These are phyloP conservation scores for Blennius ocellaris DNA, from an alignment of 2,113 vertebrate genomes.

Conservation along the genomic window DNA sequence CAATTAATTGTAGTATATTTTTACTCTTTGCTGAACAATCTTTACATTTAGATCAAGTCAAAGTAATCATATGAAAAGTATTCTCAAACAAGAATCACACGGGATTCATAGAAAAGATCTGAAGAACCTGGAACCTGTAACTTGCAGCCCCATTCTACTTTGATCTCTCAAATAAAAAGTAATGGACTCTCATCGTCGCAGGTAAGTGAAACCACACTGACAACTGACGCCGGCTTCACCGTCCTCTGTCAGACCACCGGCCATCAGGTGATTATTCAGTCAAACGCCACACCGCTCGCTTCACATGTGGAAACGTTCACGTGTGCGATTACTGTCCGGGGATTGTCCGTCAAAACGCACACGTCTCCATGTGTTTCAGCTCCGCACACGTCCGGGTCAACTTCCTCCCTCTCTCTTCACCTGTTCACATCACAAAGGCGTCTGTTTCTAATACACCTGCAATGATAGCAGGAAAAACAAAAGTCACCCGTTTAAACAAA, in stretches of 20 bases:
- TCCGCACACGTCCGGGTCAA: conserved; percentile 7
- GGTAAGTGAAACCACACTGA: conserved; percentile 38
- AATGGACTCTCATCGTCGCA: conserved; percentile 8
- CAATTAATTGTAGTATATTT: no score
- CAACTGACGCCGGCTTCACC: not conserved
- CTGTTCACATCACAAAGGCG: conserved; percentile 9
- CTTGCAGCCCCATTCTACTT: conserved; percentile 7
- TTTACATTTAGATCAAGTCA: no score
- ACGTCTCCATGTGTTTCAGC: not conserved
- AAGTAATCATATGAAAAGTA: no score
- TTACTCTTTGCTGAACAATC: no score
- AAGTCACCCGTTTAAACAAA: conserved; percentile 67
- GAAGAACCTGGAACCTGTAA: not conserved
- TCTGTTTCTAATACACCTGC: conserved; percentile 29
- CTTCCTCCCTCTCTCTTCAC: conserved; percentile 15
- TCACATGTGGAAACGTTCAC: conserved; percentile 67
- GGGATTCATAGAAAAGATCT: no score
- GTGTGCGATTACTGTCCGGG: conserved; percentile 29
- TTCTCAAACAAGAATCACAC: no score
- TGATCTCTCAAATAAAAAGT: conserved; percentile 25
- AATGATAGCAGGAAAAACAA: conserved; percentile 49
- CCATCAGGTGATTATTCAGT: conserved; percentile 35
- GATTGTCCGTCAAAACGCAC: conserved; percentile 41
- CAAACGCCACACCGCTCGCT: conserved; percentile 32
- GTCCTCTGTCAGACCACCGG: not conserved